phyloP scores from a whole-genome alignment of 2,888 invertebrate genomes.

The Orchesellides sinensis region DNA sequence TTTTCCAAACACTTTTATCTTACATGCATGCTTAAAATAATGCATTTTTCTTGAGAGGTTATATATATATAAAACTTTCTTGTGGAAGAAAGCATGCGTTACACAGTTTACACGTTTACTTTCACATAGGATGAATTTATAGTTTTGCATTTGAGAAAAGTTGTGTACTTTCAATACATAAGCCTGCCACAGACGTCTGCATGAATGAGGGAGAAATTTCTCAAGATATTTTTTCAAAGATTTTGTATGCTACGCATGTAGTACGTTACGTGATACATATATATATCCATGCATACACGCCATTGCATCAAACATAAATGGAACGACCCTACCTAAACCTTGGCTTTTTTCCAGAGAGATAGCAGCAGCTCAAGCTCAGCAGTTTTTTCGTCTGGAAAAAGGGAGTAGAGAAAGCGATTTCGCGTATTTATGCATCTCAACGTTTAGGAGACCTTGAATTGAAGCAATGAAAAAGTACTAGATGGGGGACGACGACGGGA shows the following conservation, averaged over 20 bases:
- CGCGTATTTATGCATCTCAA: constrained; percentile 35
- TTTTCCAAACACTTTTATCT: too few species aligned
- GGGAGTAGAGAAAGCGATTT: constrained; percentile 33
- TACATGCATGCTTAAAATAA: too few species aligned
- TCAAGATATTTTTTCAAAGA: background rate
- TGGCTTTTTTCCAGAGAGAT: constrained; percentile 20
- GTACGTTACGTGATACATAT: background rate
- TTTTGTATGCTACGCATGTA: background rate
- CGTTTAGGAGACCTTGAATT: constrained; percentile 44
- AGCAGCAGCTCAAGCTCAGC: background rate
- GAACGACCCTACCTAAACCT: background rate
- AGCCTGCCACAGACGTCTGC: background rate
- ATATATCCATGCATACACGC: background rate
- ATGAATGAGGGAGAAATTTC: background rate
- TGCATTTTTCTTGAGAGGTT: too few species aligned
- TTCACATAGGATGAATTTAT: background rate
- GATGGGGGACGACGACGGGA: constrained; percentile 10
- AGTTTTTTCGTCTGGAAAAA: too few species aligned
- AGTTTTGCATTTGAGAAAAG: background rate
- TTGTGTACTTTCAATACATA: background rate
- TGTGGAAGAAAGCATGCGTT: too few species aligned
- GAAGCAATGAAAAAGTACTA: constrained; percentile 32
- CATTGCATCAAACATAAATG: background rate
- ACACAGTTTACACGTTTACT: background rate
- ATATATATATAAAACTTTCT: background rate